phyloP scores from a whole-genome alignment of 2,888 invertebrate species.

The Athetis lepigone region DNA sequence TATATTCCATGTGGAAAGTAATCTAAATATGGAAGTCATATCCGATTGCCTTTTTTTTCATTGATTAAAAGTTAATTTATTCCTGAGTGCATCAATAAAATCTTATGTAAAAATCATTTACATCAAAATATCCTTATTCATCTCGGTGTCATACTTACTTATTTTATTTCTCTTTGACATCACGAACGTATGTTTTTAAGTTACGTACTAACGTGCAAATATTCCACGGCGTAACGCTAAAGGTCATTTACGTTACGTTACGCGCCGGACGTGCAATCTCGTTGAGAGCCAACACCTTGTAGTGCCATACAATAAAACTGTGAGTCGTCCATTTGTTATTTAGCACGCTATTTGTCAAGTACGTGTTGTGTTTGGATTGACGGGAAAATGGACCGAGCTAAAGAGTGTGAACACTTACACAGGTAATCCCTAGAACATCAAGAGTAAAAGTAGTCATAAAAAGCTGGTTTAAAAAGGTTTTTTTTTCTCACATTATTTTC shows the following conservation, averaged over 20 bases:
- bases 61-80: too few relatives aligned
- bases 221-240: slow-evolving; percentile 25
- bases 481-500: background rate
- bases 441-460: too few relatives aligned
- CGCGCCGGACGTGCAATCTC: slow-evolving; percentile 63
- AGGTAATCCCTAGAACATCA: background rate
- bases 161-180: background rate
- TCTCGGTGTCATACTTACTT: too few relatives aligned
- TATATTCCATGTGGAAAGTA: too few relatives aligned
- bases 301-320: slow-evolving; percentile 60
- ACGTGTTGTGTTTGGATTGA: slow-evolving; percentile 30
- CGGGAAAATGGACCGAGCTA: background rate
- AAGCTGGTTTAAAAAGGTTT: too few relatives aligned
- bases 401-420: background rate
- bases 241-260: slow-evolving; percentile 49
- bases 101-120: too few relatives aligned
- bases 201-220: slow-evolving; percentile 7
- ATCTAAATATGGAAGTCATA: too few relatives aligned
- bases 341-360: slow-evolving; percentile 50
- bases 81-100: too few relatives aligned
- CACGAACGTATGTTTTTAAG: background rate
- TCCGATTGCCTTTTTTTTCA: too few relatives aligned
- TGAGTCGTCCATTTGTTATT: slow-evolving; percentile 65
- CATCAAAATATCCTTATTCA: too few relatives aligned
- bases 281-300: slow-evolving; percentile 66